Base-by-base conservation (phyloP, 2,113 vertebrate genomes). In the Rhagologus leucostigma region DNA sequence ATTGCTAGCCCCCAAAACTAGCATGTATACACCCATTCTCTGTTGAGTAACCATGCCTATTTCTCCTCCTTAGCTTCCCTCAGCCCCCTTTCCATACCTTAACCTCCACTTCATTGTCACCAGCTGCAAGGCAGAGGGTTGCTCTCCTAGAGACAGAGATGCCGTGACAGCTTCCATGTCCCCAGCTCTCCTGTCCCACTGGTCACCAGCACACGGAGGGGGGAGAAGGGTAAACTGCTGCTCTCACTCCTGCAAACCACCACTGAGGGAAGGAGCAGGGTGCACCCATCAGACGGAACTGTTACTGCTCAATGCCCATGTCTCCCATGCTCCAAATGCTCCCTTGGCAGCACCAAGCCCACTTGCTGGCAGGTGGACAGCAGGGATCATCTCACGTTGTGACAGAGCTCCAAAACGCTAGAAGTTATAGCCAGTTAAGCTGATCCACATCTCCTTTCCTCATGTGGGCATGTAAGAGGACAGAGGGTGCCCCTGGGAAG, bases 191-290 rank as follows among this genome's bases (percentile, higher is more conserved):
- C 59, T 53, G 76, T 13, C 4, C 0, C 32, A 4, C 42, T n/a
- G 27, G 27, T 21, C 50, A 49, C 5, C 53, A 47, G 47, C 73
- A 47, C 30, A n/a, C 0, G 3, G 84, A 52, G 2, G 0, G 10
- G 41, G 30, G 3, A 50, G 4, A 41, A 26, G 16, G n/a, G 30
- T 17, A 20, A 57, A 37, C 4, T 7, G 8, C 55, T 74, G 77
- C 70, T 68, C 56, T 47, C 12, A 0, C 18, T 53, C 30, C 47
- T 77, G 60, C 67, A 60, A 41, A 65, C 13, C 68, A 81, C 63
- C 16, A 2, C 76, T 62, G 55, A 68, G 70, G 17, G 35, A 33
- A 46, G 35, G 52, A 41, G 32, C 65, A 89, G n/a, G n/a, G 17
- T 59, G 21, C 16, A 68, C 23, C 13, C 67, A 44, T 23, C 49